Percentiles rank a stretch among this genome's conserved stretches.
Evolutionary conservation across 2,113 vertebrate genomes (phyloP).

Genomic region (Scartelaos histophorus): DNA sequence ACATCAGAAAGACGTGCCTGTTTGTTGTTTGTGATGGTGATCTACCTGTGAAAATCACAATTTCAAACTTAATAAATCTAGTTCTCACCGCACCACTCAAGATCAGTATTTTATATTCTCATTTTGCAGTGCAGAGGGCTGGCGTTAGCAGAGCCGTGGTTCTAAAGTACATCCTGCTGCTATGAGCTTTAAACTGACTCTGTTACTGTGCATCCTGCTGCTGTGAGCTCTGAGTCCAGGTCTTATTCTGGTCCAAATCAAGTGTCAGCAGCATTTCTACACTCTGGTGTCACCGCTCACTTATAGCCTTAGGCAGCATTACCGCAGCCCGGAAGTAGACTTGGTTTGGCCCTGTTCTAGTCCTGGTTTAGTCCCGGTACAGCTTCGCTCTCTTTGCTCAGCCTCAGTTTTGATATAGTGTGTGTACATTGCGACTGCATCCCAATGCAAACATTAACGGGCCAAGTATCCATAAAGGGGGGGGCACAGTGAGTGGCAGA

Average conservation of each 20-base stretch:
- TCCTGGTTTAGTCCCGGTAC: neutral
- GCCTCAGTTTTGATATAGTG: too few species aligned
- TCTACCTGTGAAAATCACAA: too few species aligned
- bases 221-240: constrained; percentile 43
- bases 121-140: neutral
- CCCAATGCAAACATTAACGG: too few species aligned
- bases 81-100: too few species aligned
- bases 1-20: too few species aligned
- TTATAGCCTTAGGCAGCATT: neutral
- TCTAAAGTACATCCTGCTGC: constrained; percentile 60
- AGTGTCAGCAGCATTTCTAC: constrained; percentile 1
- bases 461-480: too few species aligned
- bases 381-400: too few species aligned
- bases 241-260: neutral
- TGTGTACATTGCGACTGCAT: too few species aligned
- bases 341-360: neutral
- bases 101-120: too few species aligned
- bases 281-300: neutral
- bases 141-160: constrained; percentile 43
- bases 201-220: constrained; percentile 65
- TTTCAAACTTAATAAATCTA: neutral
- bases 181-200: constrained; percentile 55
- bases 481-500: too few species aligned
- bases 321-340: neutral
- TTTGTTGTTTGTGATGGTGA: too few species aligned